These are phyloP conservation scores for Myiozetetes cayanensis DNA, from an alignment of 2,113 vertebrate genomes.

Conservation along the genomic window DNA sequence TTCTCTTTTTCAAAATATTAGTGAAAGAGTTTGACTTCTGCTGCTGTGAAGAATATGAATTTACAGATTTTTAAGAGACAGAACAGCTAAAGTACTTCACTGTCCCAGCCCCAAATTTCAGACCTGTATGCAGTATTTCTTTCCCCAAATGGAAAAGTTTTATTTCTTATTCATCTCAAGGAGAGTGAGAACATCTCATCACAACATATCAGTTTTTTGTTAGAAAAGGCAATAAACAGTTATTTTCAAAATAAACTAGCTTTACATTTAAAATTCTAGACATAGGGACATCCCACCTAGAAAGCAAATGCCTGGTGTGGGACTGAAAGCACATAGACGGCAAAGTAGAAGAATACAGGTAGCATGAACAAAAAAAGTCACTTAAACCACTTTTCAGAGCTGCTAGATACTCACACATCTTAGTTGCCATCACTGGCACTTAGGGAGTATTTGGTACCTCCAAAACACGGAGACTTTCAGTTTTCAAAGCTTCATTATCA, in stretches of 20 bases:
- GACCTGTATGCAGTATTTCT: neutral
- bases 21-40: neutral
- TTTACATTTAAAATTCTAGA: neutral
- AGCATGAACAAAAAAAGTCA: neutral
- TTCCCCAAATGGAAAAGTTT: neutral
- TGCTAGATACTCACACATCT: neutral
- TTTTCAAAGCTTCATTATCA: neutral
- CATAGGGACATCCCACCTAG: neutral
- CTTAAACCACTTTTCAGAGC: neutral
- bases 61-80: neutral
- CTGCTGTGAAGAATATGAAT: neutral
- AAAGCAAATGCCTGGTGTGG: neutral
- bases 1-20: neutral
- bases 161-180: neutral
- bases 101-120: neutral
- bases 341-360: neutral
- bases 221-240: neutral
- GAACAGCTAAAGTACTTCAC: neutral
- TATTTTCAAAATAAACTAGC: neutral
- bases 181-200: neutral
- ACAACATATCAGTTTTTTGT: neutral
- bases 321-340: neutral
- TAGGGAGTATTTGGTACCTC: neutral
- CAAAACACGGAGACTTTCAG: neutral
- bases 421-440: neutral